Evolutionary conservation across 2,113 vertebrate genomes (phyloP), one percentile per base, ranked within the genome.

Genomic region (Hymenochirus boettgeri): DNA sequence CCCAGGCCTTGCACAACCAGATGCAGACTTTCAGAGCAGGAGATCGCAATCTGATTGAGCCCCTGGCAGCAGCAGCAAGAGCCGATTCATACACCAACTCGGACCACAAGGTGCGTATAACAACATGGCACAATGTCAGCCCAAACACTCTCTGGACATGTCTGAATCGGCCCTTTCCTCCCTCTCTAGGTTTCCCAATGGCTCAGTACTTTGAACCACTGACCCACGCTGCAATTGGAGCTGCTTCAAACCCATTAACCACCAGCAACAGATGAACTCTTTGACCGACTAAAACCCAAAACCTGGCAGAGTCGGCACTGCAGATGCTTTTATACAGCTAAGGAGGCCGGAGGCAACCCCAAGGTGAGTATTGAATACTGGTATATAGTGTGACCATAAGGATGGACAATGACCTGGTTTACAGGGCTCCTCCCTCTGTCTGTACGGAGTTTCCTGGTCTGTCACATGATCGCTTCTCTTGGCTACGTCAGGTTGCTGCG

Each of bases 101-200:
- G 96, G 96, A 46, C 95, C 96, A 98, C 83, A 99, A 98, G 94
- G 96, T 80, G 97, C 31, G 95, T 95, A 47, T 95, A 98, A n/a
- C n/a, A n/a, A n/a, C n/a, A n/a, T n/a, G n/a, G n/a, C n/a, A n/a
- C n/a, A n/a, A n/a, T n/a, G n/a, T n/a, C n/a, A n/a, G n/a, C n/a
- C n/a, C n/a, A n/a, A n/a, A n/a, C n/a, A n/a, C n/a, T n/a, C n/a
- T n/a, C n/a, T n/a, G n/a, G n/a, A n/a, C n/a, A n/a, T n/a, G n/a
- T n/a, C n/a, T n/a, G n/a, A n/a, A n/a, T n/a, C n/a, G n/a, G n/a
- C n/a, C 19, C 19, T 35, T 19, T 11, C 54, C 7, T 12, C 10
- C 52, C 37, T 25, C 22, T 2, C 76, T 42, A 99, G 95, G 96
- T 99, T 17, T 96, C 96, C 64, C 96, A 98, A 98, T 99, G 91